Percentiles rank a stretch among this genome's conserved stretches.
phyloP scores from a whole-genome alignment of 2,888 invertebrate genomes.

The Anthophora plumipes region DNA sequence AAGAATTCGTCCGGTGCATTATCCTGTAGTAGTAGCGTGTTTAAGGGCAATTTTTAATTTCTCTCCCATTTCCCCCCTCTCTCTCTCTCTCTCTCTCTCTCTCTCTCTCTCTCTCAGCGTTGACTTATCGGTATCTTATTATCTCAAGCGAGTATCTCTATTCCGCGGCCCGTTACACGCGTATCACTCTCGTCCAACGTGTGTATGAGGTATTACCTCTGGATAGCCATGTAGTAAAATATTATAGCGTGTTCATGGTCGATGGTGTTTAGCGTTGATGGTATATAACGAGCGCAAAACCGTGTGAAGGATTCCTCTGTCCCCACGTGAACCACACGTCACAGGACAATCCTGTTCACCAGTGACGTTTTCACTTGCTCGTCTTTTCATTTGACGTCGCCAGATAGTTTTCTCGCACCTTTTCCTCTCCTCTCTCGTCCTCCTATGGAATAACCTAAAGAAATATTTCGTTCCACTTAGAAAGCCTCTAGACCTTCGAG shows the following conservation, averaged over 20 bases:
- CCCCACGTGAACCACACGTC: conserved; percentile 2
- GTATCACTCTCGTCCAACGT: conserved; percentile 39
- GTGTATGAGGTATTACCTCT: conserved; percentile 41
- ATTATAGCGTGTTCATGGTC: conserved; percentile 56
- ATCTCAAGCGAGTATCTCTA: conserved; percentile 34
- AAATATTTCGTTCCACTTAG: conserved; percentile 3
- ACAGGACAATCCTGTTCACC: conserved; percentile 20
- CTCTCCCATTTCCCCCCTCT: not conserved
- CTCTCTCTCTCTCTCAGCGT: too few species aligned
- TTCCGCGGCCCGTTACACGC: conserved; percentile 31
- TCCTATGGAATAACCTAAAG: not conserved
- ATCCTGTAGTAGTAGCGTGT: not conserved
- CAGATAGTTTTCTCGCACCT: not conserved
- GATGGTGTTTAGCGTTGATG: conserved; percentile 65
- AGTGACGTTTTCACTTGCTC: conserved; percentile 34
- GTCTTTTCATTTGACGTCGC: conserved; percentile 27
- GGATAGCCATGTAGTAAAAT: conserved; percentile 53
- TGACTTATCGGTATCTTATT: conserved; percentile 30
- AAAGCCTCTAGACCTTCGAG: not conserved
- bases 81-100: too few species aligned
- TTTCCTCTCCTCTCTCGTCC: too few species aligned
- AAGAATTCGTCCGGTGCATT: not conserved
- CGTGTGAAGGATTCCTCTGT: conserved; percentile 65
- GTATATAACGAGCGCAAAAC: conserved; percentile 71
- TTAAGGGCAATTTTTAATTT: conserved; percentile 6